Percentiles rank a stretch among this genome's conserved stretches.
Conservation (phyloP, 2,113 vertebrate genomes). For the Ammospiza nelsoni region DNA sequence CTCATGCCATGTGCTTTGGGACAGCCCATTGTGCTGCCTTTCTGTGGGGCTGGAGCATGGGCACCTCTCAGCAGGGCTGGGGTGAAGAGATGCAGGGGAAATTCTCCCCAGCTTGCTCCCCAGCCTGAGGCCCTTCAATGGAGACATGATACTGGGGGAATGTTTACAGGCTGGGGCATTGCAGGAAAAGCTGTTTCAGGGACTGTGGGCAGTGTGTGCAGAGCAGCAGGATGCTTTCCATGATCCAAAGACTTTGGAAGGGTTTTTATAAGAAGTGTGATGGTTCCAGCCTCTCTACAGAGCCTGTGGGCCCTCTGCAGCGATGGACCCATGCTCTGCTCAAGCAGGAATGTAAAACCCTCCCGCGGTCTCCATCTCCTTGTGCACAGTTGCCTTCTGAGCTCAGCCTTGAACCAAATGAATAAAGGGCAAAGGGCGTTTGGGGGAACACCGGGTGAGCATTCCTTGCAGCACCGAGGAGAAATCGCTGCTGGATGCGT, state of each 20-base stretch:
- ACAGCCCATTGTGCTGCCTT: accelerated
- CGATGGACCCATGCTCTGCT: accelerated
- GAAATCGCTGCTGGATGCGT: accelerated
- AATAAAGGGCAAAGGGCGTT: neutral
- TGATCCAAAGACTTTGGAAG: neutral
- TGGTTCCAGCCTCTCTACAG: neutral
- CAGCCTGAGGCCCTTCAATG: neutral
- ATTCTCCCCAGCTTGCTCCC: neutral
- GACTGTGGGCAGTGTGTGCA: neutral
- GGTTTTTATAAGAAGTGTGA: neutral
- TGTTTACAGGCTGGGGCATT: neutral
- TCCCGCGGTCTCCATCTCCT: neutral
- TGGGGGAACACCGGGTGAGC: neutral
- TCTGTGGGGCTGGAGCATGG: accelerated
- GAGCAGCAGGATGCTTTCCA: neutral
- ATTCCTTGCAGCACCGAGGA: accelerated
- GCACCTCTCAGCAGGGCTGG: accelerated
- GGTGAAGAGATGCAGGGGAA: neutral
- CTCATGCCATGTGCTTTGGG: neutral
- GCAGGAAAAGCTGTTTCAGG: neutral
- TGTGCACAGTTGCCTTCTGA: neutral
- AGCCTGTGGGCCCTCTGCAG: accelerated
- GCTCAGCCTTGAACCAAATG: neutral
- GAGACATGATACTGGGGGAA: accelerated
- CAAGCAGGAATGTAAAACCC: neutral